A percentile compares a stretch with the other conserved stretches of the same genome.
phyloP scores from a whole-genome alignment of 2,113 vertebrate genomes.

The Eudyptes chrysolophus region DNA sequence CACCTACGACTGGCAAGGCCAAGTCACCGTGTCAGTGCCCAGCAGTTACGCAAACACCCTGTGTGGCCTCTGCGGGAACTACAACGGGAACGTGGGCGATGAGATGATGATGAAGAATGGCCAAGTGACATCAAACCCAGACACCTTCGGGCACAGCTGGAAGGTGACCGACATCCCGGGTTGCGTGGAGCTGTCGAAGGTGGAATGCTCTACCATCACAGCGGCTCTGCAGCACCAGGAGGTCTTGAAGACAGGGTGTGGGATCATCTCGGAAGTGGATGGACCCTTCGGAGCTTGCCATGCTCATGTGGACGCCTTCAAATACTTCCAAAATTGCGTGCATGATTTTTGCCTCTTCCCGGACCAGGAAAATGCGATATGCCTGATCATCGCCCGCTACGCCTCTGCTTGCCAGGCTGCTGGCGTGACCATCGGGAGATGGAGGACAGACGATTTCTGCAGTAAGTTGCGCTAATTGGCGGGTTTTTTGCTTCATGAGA shows the following conservation, averaged over 20 bases:
- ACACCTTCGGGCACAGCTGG: conserved; percentile 74
- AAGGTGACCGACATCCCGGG: conserved; percentile 14
- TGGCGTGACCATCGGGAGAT: not conserved
- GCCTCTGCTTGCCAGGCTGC: not conserved
- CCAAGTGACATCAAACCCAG: conserved; percentile 56
- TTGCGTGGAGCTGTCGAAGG: conserved; percentile 25
- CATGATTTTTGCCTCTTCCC: not conserved
- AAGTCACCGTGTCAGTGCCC: conserved; percentile 62
- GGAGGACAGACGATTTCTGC: conserved; percentile 9
- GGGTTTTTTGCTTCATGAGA: fast-evolving
- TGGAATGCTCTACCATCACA: fast-evolving
- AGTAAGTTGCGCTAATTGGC: not conserved
- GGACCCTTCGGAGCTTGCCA: conserved; percentile 35
- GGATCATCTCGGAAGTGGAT: not conserved
- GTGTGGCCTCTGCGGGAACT: conserved; percentile 86
- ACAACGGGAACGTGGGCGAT: conserved; percentile 45
- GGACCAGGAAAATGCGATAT: not conserved
- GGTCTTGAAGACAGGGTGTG: not conserved
- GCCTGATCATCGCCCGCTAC: not conserved
- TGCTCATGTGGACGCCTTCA: not conserved
- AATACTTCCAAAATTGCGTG: conserved; percentile 1
- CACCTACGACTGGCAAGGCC: conserved; percentile 73
- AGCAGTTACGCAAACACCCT: conserved; percentile 69
- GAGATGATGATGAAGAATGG: conserved; percentile 66
- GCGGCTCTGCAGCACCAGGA: not conserved